Evolutionary conservation across 2,797 vertebrate genomes (phyloP).

Genomic region (Periophthalmus magnuspinnatus): DNA sequence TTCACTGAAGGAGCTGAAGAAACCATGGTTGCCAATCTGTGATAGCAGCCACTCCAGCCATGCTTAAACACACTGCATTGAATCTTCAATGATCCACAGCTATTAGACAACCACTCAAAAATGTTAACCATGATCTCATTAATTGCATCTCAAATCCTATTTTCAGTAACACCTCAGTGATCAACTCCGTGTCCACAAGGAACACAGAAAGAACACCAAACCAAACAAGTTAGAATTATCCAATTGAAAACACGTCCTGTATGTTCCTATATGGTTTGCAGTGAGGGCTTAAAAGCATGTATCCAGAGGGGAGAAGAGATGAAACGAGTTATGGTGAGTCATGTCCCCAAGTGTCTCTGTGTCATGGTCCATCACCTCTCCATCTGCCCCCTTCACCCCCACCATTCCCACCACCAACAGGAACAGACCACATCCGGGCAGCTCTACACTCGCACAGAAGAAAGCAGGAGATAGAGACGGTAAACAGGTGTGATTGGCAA

Average conservation of each 20-base stretch:
- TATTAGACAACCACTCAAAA: too few species aligned
- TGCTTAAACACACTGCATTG: too few species aligned
- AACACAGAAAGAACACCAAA: neutral
- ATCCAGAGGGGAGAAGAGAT: slow-evolving; percentile 21
- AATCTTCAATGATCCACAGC: neutral
- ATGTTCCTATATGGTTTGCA: neutral
- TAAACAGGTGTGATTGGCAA: slow-evolving; percentile 29
- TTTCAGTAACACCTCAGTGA: neutral
- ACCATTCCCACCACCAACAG: slow-evolving; percentile 10
- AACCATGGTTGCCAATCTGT: too few species aligned
- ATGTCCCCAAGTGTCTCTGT: slow-evolving; percentile 22
- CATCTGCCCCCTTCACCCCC: slow-evolving; percentile 25
- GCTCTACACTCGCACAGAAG: slow-evolving; percentile 11
- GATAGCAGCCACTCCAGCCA: too few species aligned
- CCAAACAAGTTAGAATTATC: neutral
- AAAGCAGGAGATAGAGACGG: slow-evolving; percentile 23
- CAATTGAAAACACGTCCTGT: neutral
- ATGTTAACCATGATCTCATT: too few species aligned
- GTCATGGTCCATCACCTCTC: slow-evolving; percentile 8
- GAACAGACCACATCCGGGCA: slow-evolving; percentile 26
- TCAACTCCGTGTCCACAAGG: neutral
- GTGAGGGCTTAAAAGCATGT: slow-evolving; percentile 9
- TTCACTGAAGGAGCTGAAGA: too few species aligned
- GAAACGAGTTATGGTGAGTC: slow-evolving; percentile 29
- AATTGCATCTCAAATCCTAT: neutral